A percentile compares a stretch with the other conserved stretches of the same genome.
Evolutionary conservation across 2,113 vertebrate genomes (phyloP).

Genomic region (Lutjanus erythropterus): DNA sequence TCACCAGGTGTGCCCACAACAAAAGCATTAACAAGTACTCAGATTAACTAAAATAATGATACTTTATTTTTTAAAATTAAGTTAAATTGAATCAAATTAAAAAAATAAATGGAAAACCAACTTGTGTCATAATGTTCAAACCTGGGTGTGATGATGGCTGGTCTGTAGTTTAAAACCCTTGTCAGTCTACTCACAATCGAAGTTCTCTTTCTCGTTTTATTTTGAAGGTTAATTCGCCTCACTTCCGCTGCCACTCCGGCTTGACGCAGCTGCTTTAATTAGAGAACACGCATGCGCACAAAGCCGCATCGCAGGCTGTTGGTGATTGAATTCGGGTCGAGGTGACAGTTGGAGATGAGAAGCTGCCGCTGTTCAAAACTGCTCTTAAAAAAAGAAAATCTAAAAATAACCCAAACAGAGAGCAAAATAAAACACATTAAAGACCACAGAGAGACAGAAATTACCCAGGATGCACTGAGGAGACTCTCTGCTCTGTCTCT

Average conservation of each 20-base stretch:
- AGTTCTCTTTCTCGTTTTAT: slow-evolving; percentile 27
- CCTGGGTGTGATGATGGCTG: no score
- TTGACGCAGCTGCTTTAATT: slow-evolving; percentile 50
- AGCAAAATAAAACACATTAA: not conserved
- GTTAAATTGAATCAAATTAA: no score
- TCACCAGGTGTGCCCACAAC: no score
- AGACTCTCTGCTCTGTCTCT: not conserved
- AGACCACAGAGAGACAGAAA: not conserved
- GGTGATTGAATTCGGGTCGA: slow-evolving; percentile 44
- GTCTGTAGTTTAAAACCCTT: not conserved
- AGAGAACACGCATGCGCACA: slow-evolving; percentile 63
- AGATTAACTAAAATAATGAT: no score
- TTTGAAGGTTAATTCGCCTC: slow-evolving; percentile 38
- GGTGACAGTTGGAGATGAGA: slow-evolving; percentile 50
- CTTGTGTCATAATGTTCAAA: no score
- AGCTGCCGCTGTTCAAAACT: slow-evolving; percentile 10
- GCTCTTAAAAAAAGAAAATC: not conserved
- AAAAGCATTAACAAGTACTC: no score
- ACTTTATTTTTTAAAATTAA: no score
- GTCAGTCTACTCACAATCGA: no score
- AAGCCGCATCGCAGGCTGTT: not conserved
- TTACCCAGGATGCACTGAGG: slow-evolving; percentile 14
- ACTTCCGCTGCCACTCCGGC: slow-evolving; percentile 20
- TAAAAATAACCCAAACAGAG: not conserved
- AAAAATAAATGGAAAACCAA: no score